Base-by-base conservation (phyloP, 2,888 invertebrate genomes). In the Volucella bombylans region DNA sequence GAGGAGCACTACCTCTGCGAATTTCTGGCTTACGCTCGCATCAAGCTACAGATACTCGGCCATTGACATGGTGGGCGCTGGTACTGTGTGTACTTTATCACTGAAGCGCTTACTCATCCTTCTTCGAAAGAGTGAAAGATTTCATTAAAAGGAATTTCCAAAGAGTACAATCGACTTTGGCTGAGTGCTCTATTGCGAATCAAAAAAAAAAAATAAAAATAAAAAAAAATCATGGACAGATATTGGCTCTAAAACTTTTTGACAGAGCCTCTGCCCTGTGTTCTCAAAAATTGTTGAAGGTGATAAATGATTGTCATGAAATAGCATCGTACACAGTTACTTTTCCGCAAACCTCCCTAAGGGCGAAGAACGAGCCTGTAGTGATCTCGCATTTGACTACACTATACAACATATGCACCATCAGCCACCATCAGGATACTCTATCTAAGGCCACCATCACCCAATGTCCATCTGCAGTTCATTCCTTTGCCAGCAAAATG, bases 401-500 rank as follows among this genome's bases (percentile, higher is more conserved):
- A 57, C 49, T 41, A 15, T 57, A 23, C 31, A 6, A 6, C 4
- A 31, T 31, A 39, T 74, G 55, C 41, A 41, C 39, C 11, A 62
- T 45, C 38, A 57, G 31, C 41, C 43, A 15, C 31, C 43, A 31
- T 31, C 45, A 23, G 68, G 55, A 68, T 59, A 49, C 38, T 23
- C 41, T 41, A 61, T 43, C 12, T 49, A 38, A 14, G 45, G 18
- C 49, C 47, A 10, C 45, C 14, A 41, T 8, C 14, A 41, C 23
- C 59, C 47, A 39, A 31, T 31, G 11, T n/a, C 62, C 47, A 11
- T 47, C 39, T 18, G 38, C 23, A 31, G 31, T 23, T 23, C 39
- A 59, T 59, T 74, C 59, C 41, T 49, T 67, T 59, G 50, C 76
- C 52, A 67, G 52, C 76, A 45, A 76, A 76, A 67, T 74, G 31